Evolutionary conservation across 64 coral and sea anemone species (phyloP), one percentile per base, ranked within the genome.

Genomic region (Dendrophyllia cribrosa): DNA sequence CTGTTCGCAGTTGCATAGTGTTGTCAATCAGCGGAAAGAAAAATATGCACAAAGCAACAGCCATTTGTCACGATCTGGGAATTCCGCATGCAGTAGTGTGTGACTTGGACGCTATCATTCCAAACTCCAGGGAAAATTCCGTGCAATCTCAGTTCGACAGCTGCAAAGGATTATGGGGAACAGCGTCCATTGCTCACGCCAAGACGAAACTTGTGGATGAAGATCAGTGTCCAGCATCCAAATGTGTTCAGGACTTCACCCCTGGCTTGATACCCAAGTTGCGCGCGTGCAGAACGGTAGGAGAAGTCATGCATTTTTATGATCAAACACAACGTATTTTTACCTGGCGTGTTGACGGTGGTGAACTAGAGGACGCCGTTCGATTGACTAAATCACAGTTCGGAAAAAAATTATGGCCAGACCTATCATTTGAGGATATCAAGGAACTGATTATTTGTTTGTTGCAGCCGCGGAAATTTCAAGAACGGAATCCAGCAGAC

Each of bases 341-440:
- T 16, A 89, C 89, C 16, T 98, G 96, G 96, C 66, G 93, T 59
- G 76, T 93, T 9, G 83, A 75, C 19, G 92, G 92, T 44, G 96
- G 96, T 24, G 96, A 98, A 75, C 95, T 98, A 9, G 96, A 98
- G 86, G 96, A 98, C 76, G 88, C 90, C 1, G 86, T 98, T 48
- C 86, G 93, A 47, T 13, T 98, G 52, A 95, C 93, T 10, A 95
- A 94, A 21, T 77, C 89, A 12, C 89, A 92, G 46, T 98, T 98
- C 77, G 93, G 93, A 7, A 98, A 98, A 79, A 98, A 98, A 66
- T 75, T 92, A 62, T 98, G 96, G 96, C 80, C 93, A 1, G 96
- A 98, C 72, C 82, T 92, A 8, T 81, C 92, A 0, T 74, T 74
- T 60, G 89, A 91, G 2, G 94, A 82, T 24, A 58, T 98, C 6